phyloP scores from a whole-genome alignment of 2,113 vertebrate species.

The Sturnus vulgaris region DNA sequence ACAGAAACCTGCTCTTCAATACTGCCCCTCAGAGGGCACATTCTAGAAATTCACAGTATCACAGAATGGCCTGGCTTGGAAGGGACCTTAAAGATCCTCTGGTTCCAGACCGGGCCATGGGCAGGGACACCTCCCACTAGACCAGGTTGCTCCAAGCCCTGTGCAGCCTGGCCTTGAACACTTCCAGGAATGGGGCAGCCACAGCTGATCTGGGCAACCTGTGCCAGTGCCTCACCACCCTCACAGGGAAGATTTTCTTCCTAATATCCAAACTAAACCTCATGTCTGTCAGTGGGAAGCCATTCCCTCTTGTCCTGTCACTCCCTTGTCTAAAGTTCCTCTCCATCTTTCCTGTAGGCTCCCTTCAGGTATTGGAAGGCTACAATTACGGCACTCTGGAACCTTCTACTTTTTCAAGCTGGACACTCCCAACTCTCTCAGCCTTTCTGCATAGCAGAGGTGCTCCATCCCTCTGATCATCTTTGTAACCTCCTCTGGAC shows the following conservation, averaged over 20 bases:
- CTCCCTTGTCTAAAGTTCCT: not conserved
- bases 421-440: not conserved
- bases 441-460: not conserved
- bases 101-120: not conserved
- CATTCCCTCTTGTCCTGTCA: not conserved
- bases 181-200: not conserved
- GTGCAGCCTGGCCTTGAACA: not conserved
- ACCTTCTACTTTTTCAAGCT: not conserved
- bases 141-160: not conserved
- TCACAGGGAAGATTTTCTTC: not conserved
- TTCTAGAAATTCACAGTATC: not conserved
- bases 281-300: not conserved
- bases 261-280: not conserved
- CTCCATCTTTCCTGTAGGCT: not conserved
- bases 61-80: not conserved
- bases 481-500: not conserved
- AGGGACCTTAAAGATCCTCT: not conserved
- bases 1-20: conserved; percentile 22
- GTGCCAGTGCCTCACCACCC: not conserved
- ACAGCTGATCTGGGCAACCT: not conserved
- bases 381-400: not conserved
- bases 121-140: not conserved
- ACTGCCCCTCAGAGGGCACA: conserved; percentile 51
- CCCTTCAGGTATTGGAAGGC: not conserved
- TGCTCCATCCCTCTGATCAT: not conserved